These are phyloP conservation scores for Hydraecia micacea DNA, from an alignment of 2,888 invertebrate genomes.

Conservation along the genomic window DNA sequence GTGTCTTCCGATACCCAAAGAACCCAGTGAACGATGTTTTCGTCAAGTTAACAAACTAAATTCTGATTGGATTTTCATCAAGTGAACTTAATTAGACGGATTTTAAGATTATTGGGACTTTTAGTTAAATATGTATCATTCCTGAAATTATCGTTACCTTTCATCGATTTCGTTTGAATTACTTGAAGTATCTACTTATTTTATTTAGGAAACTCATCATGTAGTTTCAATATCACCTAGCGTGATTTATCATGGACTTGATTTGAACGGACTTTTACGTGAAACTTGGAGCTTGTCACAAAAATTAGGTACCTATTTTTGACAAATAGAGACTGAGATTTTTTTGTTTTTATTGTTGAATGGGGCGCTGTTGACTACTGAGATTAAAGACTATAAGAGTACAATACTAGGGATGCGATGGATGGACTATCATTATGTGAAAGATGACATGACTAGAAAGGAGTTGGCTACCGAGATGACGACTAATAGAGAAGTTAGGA, in stretches of 20 bases:
- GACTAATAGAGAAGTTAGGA: not conserved
- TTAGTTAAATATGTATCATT: not conserved
- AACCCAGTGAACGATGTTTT: conserved; percentile 6
- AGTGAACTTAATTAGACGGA: not conserved
- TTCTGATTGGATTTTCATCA: not conserved
- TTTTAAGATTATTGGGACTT: not conserved
- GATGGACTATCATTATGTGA: not conserved
- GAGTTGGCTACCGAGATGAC: not conserved
- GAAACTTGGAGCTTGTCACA: not conserved
- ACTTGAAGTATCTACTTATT: not conserved
- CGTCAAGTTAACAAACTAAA: not conserved
- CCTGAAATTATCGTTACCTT: not conserved
- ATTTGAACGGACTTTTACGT: not conserved
- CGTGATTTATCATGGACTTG: not conserved
- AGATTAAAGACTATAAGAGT: not conserved
- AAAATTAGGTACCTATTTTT: not conserved
- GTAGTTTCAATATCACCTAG: not conserved
- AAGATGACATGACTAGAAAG: not conserved
- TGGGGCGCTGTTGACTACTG: too few relatives aligned
- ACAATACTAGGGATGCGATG: not conserved
- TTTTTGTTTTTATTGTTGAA: too few relatives aligned
- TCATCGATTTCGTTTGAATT: not conserved
- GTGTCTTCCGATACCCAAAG: not conserved
- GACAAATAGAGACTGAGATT: too few relatives aligned
- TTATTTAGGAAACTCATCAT: not conserved